Evolutionary conservation across 2,113 vertebrate genomes (phyloP).

Genomic region (Nestor notabilis): DNA sequence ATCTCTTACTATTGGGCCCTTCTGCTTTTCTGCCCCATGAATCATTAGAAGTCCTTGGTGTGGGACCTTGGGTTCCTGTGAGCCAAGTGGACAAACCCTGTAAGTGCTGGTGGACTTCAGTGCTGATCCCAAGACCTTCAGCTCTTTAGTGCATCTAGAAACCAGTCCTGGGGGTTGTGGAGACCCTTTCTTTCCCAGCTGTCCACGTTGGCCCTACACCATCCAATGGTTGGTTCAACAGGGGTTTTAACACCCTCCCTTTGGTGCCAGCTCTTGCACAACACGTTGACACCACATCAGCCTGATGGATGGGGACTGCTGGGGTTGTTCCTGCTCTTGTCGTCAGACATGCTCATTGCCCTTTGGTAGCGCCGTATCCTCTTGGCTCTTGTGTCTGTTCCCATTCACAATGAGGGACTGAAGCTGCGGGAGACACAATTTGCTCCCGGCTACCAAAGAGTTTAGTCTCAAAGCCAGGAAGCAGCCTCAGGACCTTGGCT

Average conservation of each 20-base stretch:
- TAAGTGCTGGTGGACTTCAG: not conserved
- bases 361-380: accelerated
- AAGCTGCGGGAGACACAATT: accelerated
- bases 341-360: accelerated
- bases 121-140: not conserved
- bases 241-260: accelerated
- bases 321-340: not conserved
- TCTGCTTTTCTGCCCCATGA: not conserved
- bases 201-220: not conserved
- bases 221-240: accelerated
- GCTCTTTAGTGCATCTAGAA: not conserved
- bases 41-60: not conserved
- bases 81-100: not conserved
- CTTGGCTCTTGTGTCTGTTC: not conserved
- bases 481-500: not conserved
- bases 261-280: not conserved
- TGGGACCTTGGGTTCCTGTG: not conserved
- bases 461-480: not conserved
- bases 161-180: accelerated
- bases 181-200: not conserved
- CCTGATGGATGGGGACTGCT: not conserved
- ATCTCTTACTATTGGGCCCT: not conserved
- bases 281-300: accelerated
- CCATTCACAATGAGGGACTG: not conserved
- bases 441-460: not conserved